phyloP scores from a whole-genome alignment of 2,888 invertebrate species.

The Listrodromus nycthemerus region DNA sequence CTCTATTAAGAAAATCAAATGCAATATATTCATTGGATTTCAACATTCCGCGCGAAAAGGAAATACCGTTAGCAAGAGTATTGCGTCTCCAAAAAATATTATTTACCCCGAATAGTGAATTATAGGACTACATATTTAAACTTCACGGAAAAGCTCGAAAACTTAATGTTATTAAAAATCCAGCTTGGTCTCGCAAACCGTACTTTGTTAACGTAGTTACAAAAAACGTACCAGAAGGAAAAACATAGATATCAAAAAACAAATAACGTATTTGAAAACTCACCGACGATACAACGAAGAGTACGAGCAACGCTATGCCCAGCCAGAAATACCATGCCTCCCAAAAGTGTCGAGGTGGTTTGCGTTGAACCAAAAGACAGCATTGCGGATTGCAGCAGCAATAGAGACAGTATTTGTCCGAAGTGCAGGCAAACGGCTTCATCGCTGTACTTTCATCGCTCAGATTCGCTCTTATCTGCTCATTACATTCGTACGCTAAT shows the following conservation, averaged over 20 bases:
- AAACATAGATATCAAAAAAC: not conserved
- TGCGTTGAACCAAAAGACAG: constrained; percentile 78
- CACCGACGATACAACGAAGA: constrained; percentile 79
- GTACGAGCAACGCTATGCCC: constrained; percentile 77
- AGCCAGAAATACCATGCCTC: constrained; percentile 83
- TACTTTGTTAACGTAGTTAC: not conserved
- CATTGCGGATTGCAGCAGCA: constrained; percentile 80
- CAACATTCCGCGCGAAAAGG: too few relatives aligned
- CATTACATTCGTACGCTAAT: constrained; percentile 77
- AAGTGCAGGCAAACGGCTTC: constrained; percentile 75
- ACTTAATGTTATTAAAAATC: not conserved
- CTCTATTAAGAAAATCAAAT: too few relatives aligned
- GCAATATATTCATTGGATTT: too few relatives aligned
- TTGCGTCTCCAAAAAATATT: too few relatives aligned
- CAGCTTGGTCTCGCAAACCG: not conserved
- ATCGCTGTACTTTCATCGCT: constrained; percentile 60
- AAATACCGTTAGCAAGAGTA: too few relatives aligned
- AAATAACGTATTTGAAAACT: constrained; percentile 60
- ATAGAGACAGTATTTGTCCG: constrained; percentile 78
- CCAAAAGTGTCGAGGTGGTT: constrained; percentile 80
- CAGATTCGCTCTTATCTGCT: constrained; percentile 71
- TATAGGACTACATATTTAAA: too few relatives aligned
- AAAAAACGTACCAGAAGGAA: not conserved
- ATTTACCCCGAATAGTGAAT: too few relatives aligned
- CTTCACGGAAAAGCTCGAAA: not conserved